Evolutionary conservation across 2,888 invertebrate genomes (phyloP).

Genomic region (Coremacera marginata): DNA sequence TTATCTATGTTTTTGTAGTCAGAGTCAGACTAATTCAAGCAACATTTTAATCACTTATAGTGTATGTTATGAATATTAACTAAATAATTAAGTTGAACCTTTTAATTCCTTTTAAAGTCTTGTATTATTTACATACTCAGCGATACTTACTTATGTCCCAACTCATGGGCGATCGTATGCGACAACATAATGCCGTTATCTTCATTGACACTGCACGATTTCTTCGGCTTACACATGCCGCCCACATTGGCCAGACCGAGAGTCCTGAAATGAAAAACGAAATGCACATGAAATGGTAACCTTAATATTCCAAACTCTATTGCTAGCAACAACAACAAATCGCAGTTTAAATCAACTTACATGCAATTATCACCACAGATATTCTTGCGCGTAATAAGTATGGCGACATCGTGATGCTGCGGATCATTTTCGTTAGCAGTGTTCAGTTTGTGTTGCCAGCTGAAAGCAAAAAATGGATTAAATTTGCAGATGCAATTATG

Average conservation of each 20-base stretch:
- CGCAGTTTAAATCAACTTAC: constrained; percentile 54
- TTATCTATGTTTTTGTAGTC: not conserved
- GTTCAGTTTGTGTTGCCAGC: constrained; percentile 83
- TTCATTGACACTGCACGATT: constrained; percentile 91
- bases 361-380: constrained; percentile 74
- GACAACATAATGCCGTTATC: constrained; percentile 91
- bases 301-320: constrained; percentile 44
- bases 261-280: constrained; percentile 72
- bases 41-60: no score
- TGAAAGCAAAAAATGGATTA: constrained; percentile 47
- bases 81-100: no score
- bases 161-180: constrained; percentile 90
- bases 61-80: no score
- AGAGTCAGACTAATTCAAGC: no score
- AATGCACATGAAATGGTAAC: not conserved
- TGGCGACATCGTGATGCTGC: constrained; percentile 90
- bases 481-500: no score
- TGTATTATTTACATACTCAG: not conserved
- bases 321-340: constrained; percentile 42
- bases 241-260: constrained; percentile 90
- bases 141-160: constrained; percentile 88
- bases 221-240: constrained; percentile 87
- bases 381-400: constrained; percentile 84
- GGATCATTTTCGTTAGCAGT: constrained; percentile 83
- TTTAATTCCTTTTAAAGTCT: no score